These are phyloP conservation scores for Phacellophora camtschatica DNA, from an alignment of 30 jellyfish, hydroid and myxozoan species.

Conservation along the genomic window DNA sequence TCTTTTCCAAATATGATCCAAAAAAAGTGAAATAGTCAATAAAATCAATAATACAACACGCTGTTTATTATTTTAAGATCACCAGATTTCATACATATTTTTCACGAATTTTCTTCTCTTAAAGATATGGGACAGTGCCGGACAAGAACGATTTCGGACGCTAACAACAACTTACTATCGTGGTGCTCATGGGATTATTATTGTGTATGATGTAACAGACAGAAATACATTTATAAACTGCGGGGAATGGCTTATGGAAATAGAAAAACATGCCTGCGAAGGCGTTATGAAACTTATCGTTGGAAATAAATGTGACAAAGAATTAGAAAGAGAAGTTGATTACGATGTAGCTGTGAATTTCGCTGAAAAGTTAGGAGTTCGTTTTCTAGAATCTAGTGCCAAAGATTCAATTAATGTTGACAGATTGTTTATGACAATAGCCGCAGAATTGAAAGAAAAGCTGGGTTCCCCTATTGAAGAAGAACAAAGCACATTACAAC, in stretches of 20 bases:
- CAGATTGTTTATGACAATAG: conserved; percentile 65
- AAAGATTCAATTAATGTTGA: conserved; percentile 64
- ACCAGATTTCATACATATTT: too few relatives aligned
- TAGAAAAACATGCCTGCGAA: conserved; percentile 80
- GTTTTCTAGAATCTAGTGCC: conserved; percentile 77
- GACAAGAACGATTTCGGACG: conserved; percentile 86
- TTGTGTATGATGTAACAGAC: conserved; percentile 83
- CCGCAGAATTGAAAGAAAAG: conserved; percentile 73
- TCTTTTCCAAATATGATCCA: too few relatives aligned
- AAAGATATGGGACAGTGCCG: conserved; percentile 92
- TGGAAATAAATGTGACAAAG: conserved; percentile 75
- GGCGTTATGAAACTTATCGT: conserved; percentile 66
- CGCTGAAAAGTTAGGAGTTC: conserved; percentile 65
- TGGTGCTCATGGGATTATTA: conserved; percentile 85
- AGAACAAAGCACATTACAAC: conserved; percentile 12
- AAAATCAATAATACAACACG: too few relatives aligned
- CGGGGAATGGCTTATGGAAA: conserved; percentile 81
- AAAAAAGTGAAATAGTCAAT: too few relatives aligned
- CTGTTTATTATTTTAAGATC: too few relatives aligned
- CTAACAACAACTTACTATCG: conserved; percentile 87
- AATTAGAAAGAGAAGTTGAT: conserved; percentile 79
- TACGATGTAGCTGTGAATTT: conserved; percentile 61
- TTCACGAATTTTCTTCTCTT: neutral
- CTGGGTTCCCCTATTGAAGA: conserved; percentile 67
- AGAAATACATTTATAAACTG: conserved; percentile 67